A percentile compares a stretch with the other conserved stretches of the same genome.
These are phyloP conservation scores for Erebia palarica DNA, from an alignment of 2,888 invertebrate genomes.

Conservation along the genomic window DNA sequence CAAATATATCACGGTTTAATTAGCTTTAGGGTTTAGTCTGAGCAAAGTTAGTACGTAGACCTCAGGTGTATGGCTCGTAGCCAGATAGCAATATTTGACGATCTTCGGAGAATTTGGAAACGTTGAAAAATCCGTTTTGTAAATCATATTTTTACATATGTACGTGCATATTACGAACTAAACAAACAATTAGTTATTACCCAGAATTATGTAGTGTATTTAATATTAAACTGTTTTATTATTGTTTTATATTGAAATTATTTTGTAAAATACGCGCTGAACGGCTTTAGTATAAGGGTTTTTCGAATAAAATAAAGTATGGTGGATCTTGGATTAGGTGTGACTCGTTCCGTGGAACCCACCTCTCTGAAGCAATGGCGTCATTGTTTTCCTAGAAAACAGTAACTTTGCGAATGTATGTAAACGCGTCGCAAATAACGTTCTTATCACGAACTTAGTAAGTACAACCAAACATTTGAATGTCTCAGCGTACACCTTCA, in stretches of 20 bases:
- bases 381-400: too few relatives aligned
- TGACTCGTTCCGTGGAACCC: too few relatives aligned
- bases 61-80: background rate
- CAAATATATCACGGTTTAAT: too few relatives aligned
- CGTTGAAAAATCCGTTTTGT: background rate
- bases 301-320: conserved; percentile 1
- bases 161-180: background rate
- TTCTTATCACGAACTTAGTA: too few relatives aligned
- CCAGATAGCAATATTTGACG: background rate
- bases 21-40: too few relatives aligned
- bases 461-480: too few relatives aligned
- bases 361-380: too few relatives aligned
- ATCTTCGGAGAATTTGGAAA: background rate
- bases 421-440: too few relatives aligned
- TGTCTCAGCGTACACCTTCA: too few relatives aligned
- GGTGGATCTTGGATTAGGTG: background rate
- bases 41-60: too few relatives aligned
- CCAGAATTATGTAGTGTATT: background rate
- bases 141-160: background rate
- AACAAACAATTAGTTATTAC: background rate
- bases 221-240: background rate
- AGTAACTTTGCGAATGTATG: too few relatives aligned
- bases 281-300: background rate
- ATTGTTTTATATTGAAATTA: background rate
- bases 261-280: background rate